These are phyloP conservation scores for Calliphora vomitoria DNA, from an alignment of 2,888 invertebrate species.

Conservation along the genomic window DNA sequence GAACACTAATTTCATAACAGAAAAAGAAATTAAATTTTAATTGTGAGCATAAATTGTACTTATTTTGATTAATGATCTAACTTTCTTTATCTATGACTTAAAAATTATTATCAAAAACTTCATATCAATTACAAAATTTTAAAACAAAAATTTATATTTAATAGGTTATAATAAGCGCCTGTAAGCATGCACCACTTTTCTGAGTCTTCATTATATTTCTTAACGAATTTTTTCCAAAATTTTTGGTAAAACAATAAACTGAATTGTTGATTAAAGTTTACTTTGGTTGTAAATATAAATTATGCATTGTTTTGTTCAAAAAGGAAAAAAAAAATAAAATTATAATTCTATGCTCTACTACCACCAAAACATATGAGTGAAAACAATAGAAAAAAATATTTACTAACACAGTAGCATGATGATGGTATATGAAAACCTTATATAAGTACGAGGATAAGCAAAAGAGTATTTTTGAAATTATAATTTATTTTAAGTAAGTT, in stretches of 20 bases:
- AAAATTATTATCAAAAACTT: too few relatives aligned
- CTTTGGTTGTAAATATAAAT: slow-evolving; percentile 71
- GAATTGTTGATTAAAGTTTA: slow-evolving; percentile 76
- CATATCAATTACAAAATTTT: too few relatives aligned
- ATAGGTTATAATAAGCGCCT: too few relatives aligned
- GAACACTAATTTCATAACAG: too few relatives aligned
- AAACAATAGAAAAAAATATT: neutral
- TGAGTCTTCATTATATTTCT: neutral
- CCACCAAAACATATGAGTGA: neutral
- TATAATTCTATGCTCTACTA: neutral
- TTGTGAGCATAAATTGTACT: too few relatives aligned
- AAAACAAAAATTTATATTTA: too few relatives aligned
- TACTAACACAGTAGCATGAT: slow-evolving; percentile 2
- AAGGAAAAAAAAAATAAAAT: neutral
- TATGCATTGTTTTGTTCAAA: slow-evolving; percentile 74
- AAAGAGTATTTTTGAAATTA: neutral
- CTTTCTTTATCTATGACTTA: too few relatives aligned
- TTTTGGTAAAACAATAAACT: slow-evolving; percentile 62
- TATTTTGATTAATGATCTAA: too few relatives aligned
- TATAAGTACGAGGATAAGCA: neutral
- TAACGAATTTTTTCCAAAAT: slow-evolving; percentile 1
- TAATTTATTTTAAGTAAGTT: too few relatives aligned
- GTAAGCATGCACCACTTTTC: neutral
- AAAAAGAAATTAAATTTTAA: too few relatives aligned
- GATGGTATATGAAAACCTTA: neutral